A percentile compares a stretch with the other conserved stretches of the same genome.
Evolutionary conservation across 1,140 invertebrate genomes (phyloP).

Genomic region (Trichonephila inaurata): DNA sequence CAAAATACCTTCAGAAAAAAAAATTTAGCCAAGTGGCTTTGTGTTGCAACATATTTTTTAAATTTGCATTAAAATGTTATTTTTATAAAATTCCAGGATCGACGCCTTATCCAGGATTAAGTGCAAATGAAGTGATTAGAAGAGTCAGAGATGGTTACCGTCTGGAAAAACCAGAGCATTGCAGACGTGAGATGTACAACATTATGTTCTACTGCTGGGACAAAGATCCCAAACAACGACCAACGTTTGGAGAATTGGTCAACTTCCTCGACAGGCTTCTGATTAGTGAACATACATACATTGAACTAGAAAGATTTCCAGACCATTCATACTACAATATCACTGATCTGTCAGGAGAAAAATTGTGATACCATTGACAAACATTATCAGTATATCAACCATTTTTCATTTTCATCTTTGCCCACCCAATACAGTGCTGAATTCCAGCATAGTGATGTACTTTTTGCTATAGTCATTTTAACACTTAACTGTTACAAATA

Average conservation of each 20-base stretch:
- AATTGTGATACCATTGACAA: constrained; percentile 80
- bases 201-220: constrained; percentile 91
- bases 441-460: background rate
- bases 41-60: no score
- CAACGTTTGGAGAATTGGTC: constrained; percentile 85
- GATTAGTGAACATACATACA: constrained; percentile 94
- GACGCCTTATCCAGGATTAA: constrained; percentile 87
- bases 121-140: constrained; percentile 84
- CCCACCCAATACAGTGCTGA: background rate
- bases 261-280: constrained; percentile 89
- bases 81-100: constrained; percentile 83
- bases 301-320: constrained; percentile 94
- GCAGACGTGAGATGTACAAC: constrained; percentile 76
- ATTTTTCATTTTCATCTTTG: background rate
- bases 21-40: no score
- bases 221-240: constrained; percentile 89
- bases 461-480: background rate
- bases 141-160: constrained; percentile 86
- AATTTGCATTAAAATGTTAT: no score
- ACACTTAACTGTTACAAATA: background rate
- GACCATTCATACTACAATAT: constrained; percentile 97
- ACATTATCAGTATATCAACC: background rate
- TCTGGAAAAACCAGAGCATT: constrained; percentile 86
- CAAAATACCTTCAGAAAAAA: no score
- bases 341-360: constrained; percentile 86